Evolutionary conservation across 2,113 vertebrate genomes (phyloP).

Genomic region (Beaufortia kweichowensis): DNA sequence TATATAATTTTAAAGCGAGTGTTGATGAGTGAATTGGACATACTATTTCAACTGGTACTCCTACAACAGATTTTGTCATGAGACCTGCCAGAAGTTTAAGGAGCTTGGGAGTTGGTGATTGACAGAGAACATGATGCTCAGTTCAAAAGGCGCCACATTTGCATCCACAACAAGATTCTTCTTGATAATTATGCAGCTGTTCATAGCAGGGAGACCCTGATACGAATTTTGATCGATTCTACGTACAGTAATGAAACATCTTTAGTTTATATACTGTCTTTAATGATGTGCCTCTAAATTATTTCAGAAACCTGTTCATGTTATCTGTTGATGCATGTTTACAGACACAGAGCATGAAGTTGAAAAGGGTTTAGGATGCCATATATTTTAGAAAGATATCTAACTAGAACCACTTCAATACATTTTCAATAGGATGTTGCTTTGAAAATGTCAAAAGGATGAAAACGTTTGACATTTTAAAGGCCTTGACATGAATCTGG

Average conservation of each 20-base stretch:
- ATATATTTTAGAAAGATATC: neutral
- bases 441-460: neutral
- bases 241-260: constrained; percentile 69
- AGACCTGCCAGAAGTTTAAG: neutral
- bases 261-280: constrained; percentile 47
- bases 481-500: neutral
- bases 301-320: neutral
- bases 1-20: too few species aligned
- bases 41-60: neutral
- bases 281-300: too few species aligned
- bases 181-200: constrained; percentile 76
- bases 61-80: neutral
- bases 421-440: neutral
- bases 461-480: neutral
- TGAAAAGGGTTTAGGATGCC: too few species aligned
- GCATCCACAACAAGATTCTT: constrained; percentile 73
- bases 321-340: neutral
- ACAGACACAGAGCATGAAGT: neutral
- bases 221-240: constrained; percentile 71
- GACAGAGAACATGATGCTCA: constrained; percentile 68
- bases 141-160: constrained; percentile 72
- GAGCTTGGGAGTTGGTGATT: constrained; percentile 58
- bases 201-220: constrained; percentile 68
- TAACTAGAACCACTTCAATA: neutral
- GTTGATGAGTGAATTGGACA: neutral